Base-by-base conservation (phyloP, 2,888 invertebrate species). In the Craniophora ligustri region DNA sequence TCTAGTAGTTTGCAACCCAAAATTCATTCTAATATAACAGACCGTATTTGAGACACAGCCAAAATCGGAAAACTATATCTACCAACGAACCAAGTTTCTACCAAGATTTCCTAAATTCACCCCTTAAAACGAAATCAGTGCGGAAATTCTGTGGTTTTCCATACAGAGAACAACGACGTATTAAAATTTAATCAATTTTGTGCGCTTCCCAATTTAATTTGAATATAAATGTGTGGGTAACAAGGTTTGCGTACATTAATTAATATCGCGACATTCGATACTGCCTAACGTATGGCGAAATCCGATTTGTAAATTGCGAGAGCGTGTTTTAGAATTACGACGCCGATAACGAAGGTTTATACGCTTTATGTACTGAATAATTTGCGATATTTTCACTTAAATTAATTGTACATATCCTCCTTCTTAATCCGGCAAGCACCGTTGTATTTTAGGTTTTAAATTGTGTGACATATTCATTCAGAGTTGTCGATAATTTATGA, bases 201-300 rank as follows among this genome's bases (percentile, higher is more conserved):
- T 63, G 64, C 72, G 66, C 69, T 74, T 68, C 75, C 74, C 73
- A 59, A 78, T 77, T 77, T 84, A 87, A 89, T 89, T 88, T 88
- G 88, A 86, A 89, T 89, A 83, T 82, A 84, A 85, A 89, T 86
- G 84, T 82, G 75, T 63, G 61, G 74, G 64, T 71, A 68, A 76
- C 77, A 68, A 75, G 59, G 67, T 68, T 59, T 71, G 79, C 62
- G 65, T 61, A 66, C 75, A 81, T 85, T 85, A 84, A 88, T 87
- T 85, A 79, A 78, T 78, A 76, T 74, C 64, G 72, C 72, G 76
- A 68, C 71, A 70, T 76, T 41, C 63, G 70, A 78, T 75, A 62
- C 41, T 18, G 45, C 48, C 10, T 58, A 54, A 72, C 44, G 49
- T 65, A 55, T 46, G 39, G 41, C 31, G 16, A 47, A 42, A 70